Conservation (phyloP, 2,797 vertebrate species). For the Onychomys leucogaster region DNA sequence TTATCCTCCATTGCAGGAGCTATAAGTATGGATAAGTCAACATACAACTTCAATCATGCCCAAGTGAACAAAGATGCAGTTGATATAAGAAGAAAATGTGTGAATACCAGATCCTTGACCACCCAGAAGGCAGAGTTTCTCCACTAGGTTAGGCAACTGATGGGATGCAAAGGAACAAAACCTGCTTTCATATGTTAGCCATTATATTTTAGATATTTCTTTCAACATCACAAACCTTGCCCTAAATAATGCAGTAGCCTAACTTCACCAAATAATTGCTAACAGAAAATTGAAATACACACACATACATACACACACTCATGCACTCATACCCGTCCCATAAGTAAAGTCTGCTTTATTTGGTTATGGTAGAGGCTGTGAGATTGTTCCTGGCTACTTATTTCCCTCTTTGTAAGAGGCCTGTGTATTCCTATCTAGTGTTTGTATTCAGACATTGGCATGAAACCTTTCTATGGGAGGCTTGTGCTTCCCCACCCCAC, state of each 20-base stretch:
- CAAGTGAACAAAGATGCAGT: background rate
- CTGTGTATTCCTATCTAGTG: background rate
- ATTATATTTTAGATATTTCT: background rate
- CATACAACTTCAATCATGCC: background rate
- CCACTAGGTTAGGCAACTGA: background rate
- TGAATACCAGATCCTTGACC: background rate
- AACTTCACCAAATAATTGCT: conserved; percentile 8
- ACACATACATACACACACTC: background rate
- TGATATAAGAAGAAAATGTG: background rate
- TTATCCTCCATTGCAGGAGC: background rate
- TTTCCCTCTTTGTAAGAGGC: background rate
- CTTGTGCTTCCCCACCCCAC: background rate
- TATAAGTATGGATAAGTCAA: background rate
- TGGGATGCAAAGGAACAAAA: background rate
- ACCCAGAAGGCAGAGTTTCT: background rate
- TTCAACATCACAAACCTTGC: background rate
- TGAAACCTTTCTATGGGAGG: background rate
- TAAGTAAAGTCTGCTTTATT: background rate
- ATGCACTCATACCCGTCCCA: background rate
- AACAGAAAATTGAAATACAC: background rate
- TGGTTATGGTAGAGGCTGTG: background rate
- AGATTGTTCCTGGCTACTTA: background rate
- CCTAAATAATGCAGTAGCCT: background rate
- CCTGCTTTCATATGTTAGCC: background rate
- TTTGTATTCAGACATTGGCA: background rate